Evolutionary conservation across 37 sponge, comb jelly and placozoan genomes (phyloP).

Genomic region (Oscarella lobularis): DNA sequence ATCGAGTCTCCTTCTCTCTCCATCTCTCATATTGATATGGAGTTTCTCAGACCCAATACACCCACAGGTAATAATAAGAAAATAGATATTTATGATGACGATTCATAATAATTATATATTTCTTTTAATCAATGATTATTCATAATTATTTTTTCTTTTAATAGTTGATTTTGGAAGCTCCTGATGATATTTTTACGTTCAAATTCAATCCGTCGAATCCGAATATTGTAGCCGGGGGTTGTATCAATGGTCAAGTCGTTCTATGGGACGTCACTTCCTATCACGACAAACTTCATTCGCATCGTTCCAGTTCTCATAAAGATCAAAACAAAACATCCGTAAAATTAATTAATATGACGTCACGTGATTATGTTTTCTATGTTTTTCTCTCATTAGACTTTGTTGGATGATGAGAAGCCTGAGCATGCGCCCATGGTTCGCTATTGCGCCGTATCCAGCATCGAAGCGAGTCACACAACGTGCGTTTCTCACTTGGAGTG

Average conservation of each 20-base stretch:
- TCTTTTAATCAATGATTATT: neutral
- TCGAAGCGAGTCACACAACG: slow-evolving; percentile 73
- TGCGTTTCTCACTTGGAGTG: slow-evolving; percentile 67
- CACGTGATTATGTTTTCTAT: neutral
- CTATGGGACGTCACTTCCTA: slow-evolving; percentile 83
- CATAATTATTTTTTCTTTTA: neutral
- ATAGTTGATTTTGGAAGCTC: slow-evolving; percentile 87
- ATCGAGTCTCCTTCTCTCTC: slow-evolving; percentile 27
- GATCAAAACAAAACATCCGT: slow-evolving; percentile 14
- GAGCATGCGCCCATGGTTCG: slow-evolving; percentile 78
- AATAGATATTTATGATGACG: too few relatives aligned
- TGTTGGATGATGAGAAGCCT: slow-evolving; percentile 23
- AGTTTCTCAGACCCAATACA: slow-evolving; percentile 97
- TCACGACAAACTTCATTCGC: slow-evolving; percentile 49
- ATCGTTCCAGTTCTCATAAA: slow-evolving; percentile 25
- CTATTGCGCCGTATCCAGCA: slow-evolving; percentile 60
- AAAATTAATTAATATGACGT: neutral
- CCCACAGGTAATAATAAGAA: slow-evolving; percentile 40
- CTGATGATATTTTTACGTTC: slow-evolving; percentile 80
- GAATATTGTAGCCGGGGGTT: slow-evolving; percentile 77
- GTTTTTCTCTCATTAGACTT: neutral
- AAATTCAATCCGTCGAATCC: slow-evolving; percentile 86
- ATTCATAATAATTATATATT: too few relatives aligned
- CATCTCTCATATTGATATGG: slow-evolving; percentile 84
- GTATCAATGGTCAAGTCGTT: slow-evolving; percentile 88